phyloP scores from a whole-genome alignment of 92 coral and sea anemone species.

The Epizoanthus rinbou region DNA sequence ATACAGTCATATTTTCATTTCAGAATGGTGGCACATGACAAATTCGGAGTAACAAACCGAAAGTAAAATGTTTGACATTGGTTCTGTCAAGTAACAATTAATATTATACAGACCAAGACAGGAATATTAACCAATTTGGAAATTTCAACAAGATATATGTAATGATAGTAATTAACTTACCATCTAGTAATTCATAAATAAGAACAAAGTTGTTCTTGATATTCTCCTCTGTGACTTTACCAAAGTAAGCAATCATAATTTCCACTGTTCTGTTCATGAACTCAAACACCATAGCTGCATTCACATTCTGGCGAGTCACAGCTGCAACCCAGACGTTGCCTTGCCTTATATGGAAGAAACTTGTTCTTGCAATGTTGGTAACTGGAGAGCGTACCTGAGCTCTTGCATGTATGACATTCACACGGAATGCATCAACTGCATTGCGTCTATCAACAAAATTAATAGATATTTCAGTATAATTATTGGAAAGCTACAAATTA shows the following conservation, averaged over 20 bases:
- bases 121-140: too few species aligned
- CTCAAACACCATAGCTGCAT: constrained; percentile 99
- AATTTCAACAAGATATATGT: too few species aligned
- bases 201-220: constrained; percentile 99
- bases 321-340: constrained; percentile 99
- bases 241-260: constrained; percentile 97
- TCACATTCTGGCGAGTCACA: constrained; percentile 96
- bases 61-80: too few species aligned
- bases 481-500: not conserved
- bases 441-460: constrained; percentile 72
- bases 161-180: constrained; percentile 51
- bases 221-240: constrained; percentile 97
- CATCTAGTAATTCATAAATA: constrained; percentile 96
- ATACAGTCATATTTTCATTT: not conserved
- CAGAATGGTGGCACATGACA: not conserved
- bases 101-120: too few species aligned
- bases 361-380: constrained; percentile 97
- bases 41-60: too few species aligned
- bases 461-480: not conserved
- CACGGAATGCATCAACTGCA: constrained; percentile 98
- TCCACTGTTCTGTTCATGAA: constrained; percentile 94
- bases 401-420: constrained; percentile 98
- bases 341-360: constrained; percentile 97
- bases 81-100: too few species aligned
- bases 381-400: constrained; percentile 99